Percentiles rank a stretch among this genome's conserved stretches.
phyloP scores from a whole-genome alignment of 2,113 vertebrate species.

The Seriola dumerili region DNA sequence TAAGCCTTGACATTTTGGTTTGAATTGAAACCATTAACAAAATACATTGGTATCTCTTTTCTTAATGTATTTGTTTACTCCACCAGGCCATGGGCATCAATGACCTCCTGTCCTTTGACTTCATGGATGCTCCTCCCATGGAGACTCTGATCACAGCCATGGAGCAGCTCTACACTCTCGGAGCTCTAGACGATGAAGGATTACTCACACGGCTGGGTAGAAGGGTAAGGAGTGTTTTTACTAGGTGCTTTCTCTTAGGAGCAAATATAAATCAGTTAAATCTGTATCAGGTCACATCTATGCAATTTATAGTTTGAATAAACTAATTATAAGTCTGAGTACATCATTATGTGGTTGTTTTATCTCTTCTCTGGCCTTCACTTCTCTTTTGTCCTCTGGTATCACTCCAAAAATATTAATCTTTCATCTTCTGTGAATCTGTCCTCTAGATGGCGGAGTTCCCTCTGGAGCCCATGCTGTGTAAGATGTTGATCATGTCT shows the following conservation, averaged over 20 bases:
- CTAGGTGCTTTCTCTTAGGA: accelerated
- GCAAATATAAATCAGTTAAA: neutral
- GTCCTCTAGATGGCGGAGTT: constrained; percentile 95
- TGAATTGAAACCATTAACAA: neutral
- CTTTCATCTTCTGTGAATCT: accelerated
- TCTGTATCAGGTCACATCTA: neutral
- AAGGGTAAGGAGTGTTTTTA: constrained; percentile 84
- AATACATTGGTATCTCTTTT: neutral
- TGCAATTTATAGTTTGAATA: neutral
- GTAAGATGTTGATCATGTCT: constrained; percentile 99
- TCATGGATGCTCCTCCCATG: constrained; percentile 99
- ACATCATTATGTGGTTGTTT: neutral
- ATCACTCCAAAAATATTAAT: neutral
- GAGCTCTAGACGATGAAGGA: constrained; percentile 96
- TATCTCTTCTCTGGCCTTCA: neutral
- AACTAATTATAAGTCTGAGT: neutral
- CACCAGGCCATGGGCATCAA: constrained; percentile 98
- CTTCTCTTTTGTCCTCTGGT: neutral
- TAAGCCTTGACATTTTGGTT: neutral
- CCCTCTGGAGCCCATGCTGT: constrained; percentile 97
- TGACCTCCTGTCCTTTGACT: constrained; percentile 97
- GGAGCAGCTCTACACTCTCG: constrained; percentile 98
- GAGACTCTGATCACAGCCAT: constrained; percentile 99
- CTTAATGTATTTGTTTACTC: neutral
- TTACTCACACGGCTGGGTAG: constrained; percentile 95